Percentiles rank a stretch among this genome's conserved stretches.
Conservation (phyloP, 2,113 vertebrate genomes). For the Rhinolophus ferrumequinum region DNA sequence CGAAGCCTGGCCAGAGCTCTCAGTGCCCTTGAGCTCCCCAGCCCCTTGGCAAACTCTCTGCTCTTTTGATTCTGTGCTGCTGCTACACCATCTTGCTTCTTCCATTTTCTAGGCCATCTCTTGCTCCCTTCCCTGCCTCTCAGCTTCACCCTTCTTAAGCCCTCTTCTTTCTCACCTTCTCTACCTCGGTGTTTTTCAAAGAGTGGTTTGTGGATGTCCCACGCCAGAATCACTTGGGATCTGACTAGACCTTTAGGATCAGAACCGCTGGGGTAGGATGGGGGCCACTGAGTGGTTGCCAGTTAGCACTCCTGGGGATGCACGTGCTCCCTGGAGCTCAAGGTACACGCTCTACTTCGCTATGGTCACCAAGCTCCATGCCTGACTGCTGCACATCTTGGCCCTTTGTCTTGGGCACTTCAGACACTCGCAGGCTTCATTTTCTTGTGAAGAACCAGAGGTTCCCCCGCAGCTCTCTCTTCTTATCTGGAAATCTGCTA, state of each 20-base stretch:
- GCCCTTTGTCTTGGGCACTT: neutral
- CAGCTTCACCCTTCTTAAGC: too few species aligned
- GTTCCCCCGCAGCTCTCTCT: neutral
- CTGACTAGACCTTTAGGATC: neutral
- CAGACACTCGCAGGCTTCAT: fast-evolving
- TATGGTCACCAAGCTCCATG: neutral
- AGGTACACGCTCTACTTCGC: neutral
- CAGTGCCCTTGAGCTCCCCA: fast-evolving
- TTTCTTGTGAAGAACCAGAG: neutral
- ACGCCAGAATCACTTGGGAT: neutral
- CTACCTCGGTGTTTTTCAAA: neutral
- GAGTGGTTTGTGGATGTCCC: neutral
- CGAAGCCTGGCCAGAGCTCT: too few species aligned
- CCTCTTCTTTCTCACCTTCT: neutral
- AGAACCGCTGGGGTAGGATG: neutral
- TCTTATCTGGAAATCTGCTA: neutral
- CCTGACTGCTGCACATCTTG: fast-evolving
- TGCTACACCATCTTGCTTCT: neutral
- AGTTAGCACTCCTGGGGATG: neutral
- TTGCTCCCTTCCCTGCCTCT: neutral
- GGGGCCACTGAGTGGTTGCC: neutral
- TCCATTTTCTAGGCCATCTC: neutral
- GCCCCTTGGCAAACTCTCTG: neutral
- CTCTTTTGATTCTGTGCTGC: neutral
- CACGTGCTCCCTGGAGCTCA: neutral